phyloP scores from a whole-genome alignment of 2,797 vertebrate genomes.

The Lacerta bilineata region DNA sequence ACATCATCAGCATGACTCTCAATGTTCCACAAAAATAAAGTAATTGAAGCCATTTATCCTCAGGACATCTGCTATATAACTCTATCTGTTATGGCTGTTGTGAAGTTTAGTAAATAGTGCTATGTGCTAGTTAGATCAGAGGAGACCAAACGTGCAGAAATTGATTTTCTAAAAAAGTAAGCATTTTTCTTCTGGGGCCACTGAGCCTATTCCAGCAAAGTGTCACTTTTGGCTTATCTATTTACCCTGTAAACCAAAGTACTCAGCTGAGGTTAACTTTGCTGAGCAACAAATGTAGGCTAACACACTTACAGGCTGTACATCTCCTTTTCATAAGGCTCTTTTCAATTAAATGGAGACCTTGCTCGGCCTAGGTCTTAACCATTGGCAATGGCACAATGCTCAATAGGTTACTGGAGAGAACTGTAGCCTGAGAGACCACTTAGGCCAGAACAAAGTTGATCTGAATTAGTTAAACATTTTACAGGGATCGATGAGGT shows the following conservation, averaged over 20 bases:
- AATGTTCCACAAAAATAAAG: slow-evolving; percentile 67
- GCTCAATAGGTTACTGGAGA: background rate
- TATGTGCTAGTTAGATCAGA: slow-evolving; percentile 43
- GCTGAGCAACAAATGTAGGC: background rate
- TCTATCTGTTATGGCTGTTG: slow-evolving; percentile 59
- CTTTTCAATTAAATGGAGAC: background rate
- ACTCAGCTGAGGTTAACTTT: slow-evolving; percentile 13
- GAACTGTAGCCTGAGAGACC: background rate
- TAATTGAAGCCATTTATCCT: slow-evolving; percentile 74
- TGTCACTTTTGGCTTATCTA: slow-evolving; percentile 22
- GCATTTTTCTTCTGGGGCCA: slow-evolving; percentile 17
- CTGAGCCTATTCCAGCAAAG: slow-evolving; percentile 3
- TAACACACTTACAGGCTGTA: background rate
- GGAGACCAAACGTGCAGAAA: background rate
- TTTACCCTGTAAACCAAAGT: slow-evolving; percentile 42
- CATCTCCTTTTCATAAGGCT: background rate
- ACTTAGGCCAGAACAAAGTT: slow-evolving; percentile 6
- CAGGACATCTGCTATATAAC: slow-evolving; percentile 58
- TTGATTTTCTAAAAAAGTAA: slow-evolving; percentile 29
- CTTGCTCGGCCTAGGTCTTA: background rate
- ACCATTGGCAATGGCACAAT: background rate
- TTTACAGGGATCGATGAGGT: background rate
- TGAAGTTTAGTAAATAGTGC: slow-evolving; percentile 54
- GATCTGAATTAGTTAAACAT: background rate
- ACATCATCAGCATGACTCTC: slow-evolving; percentile 50